A percentile compares a stretch with the other conserved stretches of the same genome.
These are phyloP conservation scores for Anableps anableps DNA, from an alignment of 2,797 vertebrate genomes.

Conservation along the genomic window DNA sequence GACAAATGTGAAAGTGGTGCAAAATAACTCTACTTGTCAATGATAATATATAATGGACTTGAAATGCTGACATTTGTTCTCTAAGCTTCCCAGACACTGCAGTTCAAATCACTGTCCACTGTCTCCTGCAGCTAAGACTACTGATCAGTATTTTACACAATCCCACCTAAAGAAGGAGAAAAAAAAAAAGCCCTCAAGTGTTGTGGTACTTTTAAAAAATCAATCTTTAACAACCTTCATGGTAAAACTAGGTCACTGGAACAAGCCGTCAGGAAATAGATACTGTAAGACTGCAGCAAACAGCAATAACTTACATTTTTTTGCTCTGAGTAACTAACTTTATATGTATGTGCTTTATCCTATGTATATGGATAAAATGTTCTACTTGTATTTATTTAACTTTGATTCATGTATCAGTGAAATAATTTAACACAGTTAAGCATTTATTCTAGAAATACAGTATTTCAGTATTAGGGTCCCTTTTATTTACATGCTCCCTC, in stretches of 20 bases:
- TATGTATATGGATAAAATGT: not conserved
- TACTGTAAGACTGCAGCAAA: not conserved
- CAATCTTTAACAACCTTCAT: not conserved
- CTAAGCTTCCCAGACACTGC: not conserved
- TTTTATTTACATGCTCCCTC: not conserved
- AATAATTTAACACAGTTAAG: no score
- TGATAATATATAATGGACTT: not conserved
- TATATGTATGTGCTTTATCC: no score
- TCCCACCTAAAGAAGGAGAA: not conserved
- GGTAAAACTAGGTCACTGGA: not conserved
- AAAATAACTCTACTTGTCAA: not conserved
- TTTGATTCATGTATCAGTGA: no score
- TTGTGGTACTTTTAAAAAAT: not conserved
- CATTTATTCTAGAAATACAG: no score
- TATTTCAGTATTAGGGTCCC: not conserved
- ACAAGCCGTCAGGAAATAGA: not conserved
- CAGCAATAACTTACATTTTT: not conserved
- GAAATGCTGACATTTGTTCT: not conserved
- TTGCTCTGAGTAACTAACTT: not conserved
- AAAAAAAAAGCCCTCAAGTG: not conserved
- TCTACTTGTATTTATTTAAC: not conserved
- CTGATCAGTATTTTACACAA: not conserved
- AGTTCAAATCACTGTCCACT: not conserved
- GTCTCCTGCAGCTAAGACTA: not conserved
- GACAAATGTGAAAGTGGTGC: not conserved